Conservation (phyloP, 2,888 invertebrate genomes). For the Dryocosmus kuriphilus region DNA sequence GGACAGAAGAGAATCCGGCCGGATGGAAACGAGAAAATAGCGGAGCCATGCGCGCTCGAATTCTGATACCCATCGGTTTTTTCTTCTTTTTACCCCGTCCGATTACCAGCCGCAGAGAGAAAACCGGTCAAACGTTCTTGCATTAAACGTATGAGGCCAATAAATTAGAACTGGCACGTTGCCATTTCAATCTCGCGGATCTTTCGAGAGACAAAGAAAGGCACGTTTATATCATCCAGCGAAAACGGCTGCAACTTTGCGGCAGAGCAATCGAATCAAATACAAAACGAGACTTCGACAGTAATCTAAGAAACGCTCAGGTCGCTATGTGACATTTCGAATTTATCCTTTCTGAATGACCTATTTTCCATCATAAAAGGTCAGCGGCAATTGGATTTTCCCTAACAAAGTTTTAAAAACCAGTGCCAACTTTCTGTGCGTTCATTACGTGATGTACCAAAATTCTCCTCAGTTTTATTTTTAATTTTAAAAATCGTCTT, state of each 20-base stretch:
- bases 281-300: constrained; percentile 52
- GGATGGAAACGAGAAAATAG: constrained; percentile 21
- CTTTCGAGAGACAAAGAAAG: constrained; percentile 68
- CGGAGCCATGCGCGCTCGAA: constrained; percentile 9
- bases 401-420: no score
- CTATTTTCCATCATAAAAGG: constrained; percentile 37
- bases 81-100: constrained; percentile 28
- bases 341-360: constrained; percentile 46
- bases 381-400: background rate
- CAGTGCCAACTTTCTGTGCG: no score
- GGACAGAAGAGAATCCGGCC: background rate
- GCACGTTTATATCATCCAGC: constrained; percentile 44
- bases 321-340: constrained; percentile 47
- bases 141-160: constrained; percentile 72
- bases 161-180: constrained; percentile 74
- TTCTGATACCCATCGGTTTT: constrained; percentile 15
- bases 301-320: constrained; percentile 50
- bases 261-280: constrained; percentile 52
- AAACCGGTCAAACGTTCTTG: constrained; percentile 66
- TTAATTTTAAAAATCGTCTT: no score
- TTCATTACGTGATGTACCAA: no score
- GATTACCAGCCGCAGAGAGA: constrained; percentile 48
- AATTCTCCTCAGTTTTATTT: no score
- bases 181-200: constrained; percentile 75
- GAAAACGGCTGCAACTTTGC: constrained; percentile 58